Conservation (phyloP, 2,888 invertebrate genomes). For the Callimorpha dominula region DNA sequence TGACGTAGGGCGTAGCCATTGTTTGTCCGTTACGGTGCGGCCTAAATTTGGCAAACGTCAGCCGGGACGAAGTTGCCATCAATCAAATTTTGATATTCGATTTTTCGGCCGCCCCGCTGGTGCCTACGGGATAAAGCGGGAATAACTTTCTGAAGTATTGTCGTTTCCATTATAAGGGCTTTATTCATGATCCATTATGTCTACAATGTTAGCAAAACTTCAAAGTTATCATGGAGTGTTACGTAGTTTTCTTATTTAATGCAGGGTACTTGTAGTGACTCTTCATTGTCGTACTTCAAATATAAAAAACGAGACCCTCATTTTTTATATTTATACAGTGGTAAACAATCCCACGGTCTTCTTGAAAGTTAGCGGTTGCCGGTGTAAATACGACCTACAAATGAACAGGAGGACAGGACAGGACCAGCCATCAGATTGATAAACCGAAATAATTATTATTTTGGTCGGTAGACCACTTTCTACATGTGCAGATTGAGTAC, state of each 20-base stretch:
- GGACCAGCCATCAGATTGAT: no score
- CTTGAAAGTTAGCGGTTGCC: no score
- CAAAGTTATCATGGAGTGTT: conserved; percentile 1
- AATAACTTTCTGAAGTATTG: conserved; percentile 56
- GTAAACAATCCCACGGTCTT: no score
- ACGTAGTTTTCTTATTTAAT: not conserved
- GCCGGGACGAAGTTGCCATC: conserved; percentile 54
- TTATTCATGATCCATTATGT: conserved; percentile 25
- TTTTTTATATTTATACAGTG: no score
- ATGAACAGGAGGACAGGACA: no score
- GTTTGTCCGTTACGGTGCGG: conserved; percentile 47
- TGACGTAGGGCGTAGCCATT: conserved; percentile 53
- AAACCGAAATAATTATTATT: no score
- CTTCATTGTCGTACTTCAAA: not conserved
- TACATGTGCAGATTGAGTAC: no score
- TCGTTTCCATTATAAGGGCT: conserved; percentile 37
- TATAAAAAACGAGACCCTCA: no score
- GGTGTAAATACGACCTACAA: no score
- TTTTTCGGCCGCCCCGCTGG: conserved; percentile 58
- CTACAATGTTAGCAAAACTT: not conserved
- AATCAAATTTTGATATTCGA: conserved; percentile 73
- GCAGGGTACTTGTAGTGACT: not conserved
- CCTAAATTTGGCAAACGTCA: conserved; percentile 55
- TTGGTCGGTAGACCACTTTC: no score
- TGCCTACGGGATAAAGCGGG: conserved; percentile 49